A percentile compares a stretch with the other conserved stretches of the same genome.
Conservation (phyloP, 2,797 vertebrate species). For the Pogoniulus pusillus region DNA sequence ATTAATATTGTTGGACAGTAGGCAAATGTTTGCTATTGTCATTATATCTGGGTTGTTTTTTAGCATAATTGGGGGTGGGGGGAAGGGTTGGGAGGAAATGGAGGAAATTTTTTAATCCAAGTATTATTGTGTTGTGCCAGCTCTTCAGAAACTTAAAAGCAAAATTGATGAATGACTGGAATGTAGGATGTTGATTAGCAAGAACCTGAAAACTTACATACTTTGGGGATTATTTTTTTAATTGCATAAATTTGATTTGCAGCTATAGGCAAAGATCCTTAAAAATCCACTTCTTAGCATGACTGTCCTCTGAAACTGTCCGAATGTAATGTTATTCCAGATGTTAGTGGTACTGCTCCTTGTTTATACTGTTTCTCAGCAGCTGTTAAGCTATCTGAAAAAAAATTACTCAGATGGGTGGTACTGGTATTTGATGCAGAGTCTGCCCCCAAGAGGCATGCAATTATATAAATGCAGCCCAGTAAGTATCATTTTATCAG, state of each 20-base stretch:
- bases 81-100: neutral
- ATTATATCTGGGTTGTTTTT: neutral
- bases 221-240: neutral
- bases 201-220: neutral
- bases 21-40: neutral
- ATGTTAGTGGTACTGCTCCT: conserved; percentile 40
- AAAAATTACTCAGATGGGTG: conserved; percentile 80
- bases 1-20: neutral
- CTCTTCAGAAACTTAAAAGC: neutral
- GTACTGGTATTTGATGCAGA: conserved; percentile 68
- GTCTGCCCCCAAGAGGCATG: conserved; percentile 38
- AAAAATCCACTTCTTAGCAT: neutral
- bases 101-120: neutral
- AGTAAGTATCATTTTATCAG: conserved; percentile 59
- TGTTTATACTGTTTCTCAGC: conserved; percentile 67
- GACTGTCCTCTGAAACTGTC: neutral
- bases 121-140: neutral
- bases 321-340: conserved; percentile 17
- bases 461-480: conserved; percentile 57
- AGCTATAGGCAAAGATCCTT: neutral
- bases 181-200: neutral
- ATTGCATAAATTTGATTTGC: neutral
- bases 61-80: neutral
- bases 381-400: conserved; percentile 73
- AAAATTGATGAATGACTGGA: neutral